A percentile compares a stretch with the other conserved stretches of the same genome.
These are phyloP conservation scores for Odontamblyopus lacepedii DNA, from an alignment of 2,797 vertebrate species.

Conservation along the genomic window DNA sequence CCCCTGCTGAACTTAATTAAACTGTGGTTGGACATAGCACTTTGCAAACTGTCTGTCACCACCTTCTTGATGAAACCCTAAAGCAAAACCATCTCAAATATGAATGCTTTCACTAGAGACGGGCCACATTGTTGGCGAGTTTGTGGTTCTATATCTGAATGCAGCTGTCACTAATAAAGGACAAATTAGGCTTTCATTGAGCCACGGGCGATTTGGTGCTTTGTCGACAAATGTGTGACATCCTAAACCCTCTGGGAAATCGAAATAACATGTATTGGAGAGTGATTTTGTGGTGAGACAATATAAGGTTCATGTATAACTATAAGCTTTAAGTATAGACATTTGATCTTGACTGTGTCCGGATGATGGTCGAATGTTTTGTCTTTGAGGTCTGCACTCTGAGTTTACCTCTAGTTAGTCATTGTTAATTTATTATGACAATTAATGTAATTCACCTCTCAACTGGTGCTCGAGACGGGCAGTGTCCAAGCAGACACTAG, in stretches of 20 bases:
- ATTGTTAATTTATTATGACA: background rate
- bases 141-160: background rate
- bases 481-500: too few relatives aligned
- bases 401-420: background rate
- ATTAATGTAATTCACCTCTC: too few relatives aligned
- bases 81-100: background rate
- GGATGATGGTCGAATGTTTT: background rate
- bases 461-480: too few relatives aligned
- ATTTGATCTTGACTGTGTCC: background rate
- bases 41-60: background rate
- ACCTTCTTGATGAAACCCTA: slow-evolving; percentile 5
- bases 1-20: background rate
- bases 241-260: background rate
- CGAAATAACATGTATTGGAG: background rate
- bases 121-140: background rate
- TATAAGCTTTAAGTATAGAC: too few relatives aligned
- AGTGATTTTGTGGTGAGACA: background rate
- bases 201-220: background rate
- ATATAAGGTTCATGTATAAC: background rate
- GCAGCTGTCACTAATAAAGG: slow-evolving; percentile 4
- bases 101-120: background rate
- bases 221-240: background rate
- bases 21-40: background rate
- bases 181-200: background rate
- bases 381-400: background rate